phyloP scores from a whole-genome alignment of 2,888 invertebrate genomes.

The Muscina levida region DNA sequence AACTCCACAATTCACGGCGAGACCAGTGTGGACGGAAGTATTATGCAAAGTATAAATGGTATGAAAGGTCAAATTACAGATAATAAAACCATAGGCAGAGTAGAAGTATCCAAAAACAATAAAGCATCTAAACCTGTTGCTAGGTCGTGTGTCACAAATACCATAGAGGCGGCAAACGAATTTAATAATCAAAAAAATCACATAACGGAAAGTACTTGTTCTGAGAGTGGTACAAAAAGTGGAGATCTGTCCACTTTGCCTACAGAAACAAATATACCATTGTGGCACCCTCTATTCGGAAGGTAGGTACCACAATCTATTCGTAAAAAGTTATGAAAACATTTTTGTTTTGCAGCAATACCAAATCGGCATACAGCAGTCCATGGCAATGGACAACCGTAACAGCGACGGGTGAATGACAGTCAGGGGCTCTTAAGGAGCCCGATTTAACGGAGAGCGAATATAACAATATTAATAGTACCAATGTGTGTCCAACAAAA shows the following conservation, averaged over 20 bases:
- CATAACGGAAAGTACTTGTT: constrained; percentile 69
- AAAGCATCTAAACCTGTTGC: background rate
- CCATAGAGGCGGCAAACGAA: constrained; percentile 18
- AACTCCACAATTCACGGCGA: constrained; percentile 59
- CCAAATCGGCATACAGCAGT: constrained; percentile 80
- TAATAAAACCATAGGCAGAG: background rate
- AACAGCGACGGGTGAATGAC: constrained; percentile 83
- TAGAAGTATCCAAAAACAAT: background rate
- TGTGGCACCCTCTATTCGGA: constrained; percentile 93
- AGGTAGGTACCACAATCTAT: too few species aligned
- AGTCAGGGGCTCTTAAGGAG: constrained; percentile 80
- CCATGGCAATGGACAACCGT: constrained; percentile 83
- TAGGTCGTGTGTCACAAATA: background rate
- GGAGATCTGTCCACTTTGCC: constrained; percentile 28
- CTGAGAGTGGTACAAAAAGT: constrained; percentile 6
- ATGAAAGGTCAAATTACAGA: constrained; percentile 28
- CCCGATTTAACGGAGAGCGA: constrained; percentile 67
- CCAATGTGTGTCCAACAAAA: constrained; percentile 48
- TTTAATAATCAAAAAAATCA: constrained; percentile 82
- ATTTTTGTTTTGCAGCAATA: constrained; percentile 72
- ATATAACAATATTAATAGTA: constrained; percentile 51
- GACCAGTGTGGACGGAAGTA: constrained; percentile 70
- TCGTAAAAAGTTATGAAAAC: background rate
- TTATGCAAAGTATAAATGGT: constrained; percentile 31
- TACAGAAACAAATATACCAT: constrained; percentile 84